Evolutionary conservation across 37 sponge, comb jelly and placozoan genomes (phyloP).

Genomic region (Theonella swinhoei): DNA sequence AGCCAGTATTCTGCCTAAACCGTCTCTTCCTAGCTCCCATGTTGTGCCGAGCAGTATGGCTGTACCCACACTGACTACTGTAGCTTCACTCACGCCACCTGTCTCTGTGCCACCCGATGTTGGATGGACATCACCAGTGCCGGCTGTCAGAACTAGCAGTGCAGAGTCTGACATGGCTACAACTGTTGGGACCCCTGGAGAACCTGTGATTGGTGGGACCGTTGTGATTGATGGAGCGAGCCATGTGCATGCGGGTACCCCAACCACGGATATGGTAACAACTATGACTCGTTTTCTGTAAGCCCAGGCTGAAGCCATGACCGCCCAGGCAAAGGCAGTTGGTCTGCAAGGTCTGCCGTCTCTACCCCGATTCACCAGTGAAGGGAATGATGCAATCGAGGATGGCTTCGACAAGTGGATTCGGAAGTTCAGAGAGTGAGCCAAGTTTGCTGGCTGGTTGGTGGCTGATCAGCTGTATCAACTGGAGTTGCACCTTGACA

Average conservation of each 20-base stretch:
- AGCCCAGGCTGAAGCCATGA: not conserved
- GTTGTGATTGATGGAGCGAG: constrained; percentile 1
- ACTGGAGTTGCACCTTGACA: constrained; percentile 2
- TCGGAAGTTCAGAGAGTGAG: constrained; percentile 1
- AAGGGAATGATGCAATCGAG: not conserved
- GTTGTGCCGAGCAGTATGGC: too few relatives aligned
- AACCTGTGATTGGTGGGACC: too few relatives aligned
- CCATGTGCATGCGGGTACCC: not conserved
- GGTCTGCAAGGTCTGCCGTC: not conserved
- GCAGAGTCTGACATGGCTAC: too few relatives aligned
- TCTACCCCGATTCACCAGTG: not conserved
- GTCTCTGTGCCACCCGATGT: too few relatives aligned
- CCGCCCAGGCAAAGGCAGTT: constrained; percentile 15
- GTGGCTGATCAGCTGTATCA: constrained; percentile 7
- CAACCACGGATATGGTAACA: not conserved
- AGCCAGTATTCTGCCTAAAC: too few relatives aligned
- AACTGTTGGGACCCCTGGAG: too few relatives aligned
- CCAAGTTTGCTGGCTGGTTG: constrained; percentile 23
- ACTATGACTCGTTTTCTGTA: not conserved
- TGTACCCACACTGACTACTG: too few relatives aligned
- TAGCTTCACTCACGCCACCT: not conserved
- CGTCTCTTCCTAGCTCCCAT: too few relatives aligned
- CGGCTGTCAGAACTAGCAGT: too few relatives aligned
- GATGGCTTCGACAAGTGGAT: not conserved
- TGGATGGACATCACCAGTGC: too few relatives aligned